phyloP scores from a whole-genome alignment of 2,797 vertebrate species.

The Tragelaphus eurycerus region DNA sequence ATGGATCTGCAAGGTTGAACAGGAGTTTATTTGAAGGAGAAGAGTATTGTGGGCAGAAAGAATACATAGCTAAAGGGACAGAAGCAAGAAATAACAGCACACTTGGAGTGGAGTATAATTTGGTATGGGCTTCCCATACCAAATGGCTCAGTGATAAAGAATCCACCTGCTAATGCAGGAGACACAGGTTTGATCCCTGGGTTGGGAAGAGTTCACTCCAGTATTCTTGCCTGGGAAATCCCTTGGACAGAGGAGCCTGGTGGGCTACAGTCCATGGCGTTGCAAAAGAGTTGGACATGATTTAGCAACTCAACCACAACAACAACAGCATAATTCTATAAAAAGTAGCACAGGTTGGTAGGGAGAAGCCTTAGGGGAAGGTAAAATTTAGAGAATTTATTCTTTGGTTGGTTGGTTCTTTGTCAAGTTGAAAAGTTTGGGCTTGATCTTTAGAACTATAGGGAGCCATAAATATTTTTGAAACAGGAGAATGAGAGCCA shows the following conservation, averaged over 20 bases:
- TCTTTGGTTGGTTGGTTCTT: constrained; percentile 1
- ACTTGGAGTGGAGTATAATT: background rate
- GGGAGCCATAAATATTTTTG: background rate
- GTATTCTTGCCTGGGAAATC: background rate
- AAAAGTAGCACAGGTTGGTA: background rate
- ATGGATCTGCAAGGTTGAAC: background rate
- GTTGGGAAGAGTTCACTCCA: background rate
- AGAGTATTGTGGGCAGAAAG: background rate
- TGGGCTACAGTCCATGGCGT: background rate
- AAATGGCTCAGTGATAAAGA: background rate
- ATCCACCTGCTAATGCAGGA: background rate
- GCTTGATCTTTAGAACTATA: background rate
- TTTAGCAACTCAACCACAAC: background rate
- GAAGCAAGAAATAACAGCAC: background rate
- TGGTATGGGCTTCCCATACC: background rate
- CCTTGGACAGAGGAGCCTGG: background rate
- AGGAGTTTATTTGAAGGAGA: background rate
- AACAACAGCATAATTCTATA: background rate
- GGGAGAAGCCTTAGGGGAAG: background rate
- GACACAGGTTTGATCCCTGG: background rate
- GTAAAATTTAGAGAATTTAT: background rate
- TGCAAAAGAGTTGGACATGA: background rate
- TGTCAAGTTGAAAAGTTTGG: background rate
- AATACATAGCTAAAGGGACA: background rate
- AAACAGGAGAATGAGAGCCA: background rate